Conservation (phyloP, 2,797 vertebrate species). For the Silurus aristotelis region DNA sequence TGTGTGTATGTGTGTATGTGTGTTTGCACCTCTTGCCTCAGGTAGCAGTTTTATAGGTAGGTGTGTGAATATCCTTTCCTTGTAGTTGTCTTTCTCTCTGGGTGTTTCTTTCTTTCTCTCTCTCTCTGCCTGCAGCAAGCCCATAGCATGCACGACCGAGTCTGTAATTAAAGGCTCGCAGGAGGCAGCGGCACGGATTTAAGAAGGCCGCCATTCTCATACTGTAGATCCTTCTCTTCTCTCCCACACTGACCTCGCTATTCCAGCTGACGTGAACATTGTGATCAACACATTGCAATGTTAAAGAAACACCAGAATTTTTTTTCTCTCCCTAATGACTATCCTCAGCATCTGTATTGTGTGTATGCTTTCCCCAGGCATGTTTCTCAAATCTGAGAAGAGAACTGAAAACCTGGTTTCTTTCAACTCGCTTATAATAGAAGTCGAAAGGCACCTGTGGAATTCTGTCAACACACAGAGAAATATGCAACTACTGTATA, state of each 20-base stretch:
- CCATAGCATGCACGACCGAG: constrained; percentile 60
- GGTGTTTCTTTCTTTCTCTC: constrained; percentile 41
- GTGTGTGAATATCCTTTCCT: constrained; percentile 38
- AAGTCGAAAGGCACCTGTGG: neutral
- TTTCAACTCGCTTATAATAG: neutral
- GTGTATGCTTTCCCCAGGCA: neutral
- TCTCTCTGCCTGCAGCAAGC: constrained; percentile 22
- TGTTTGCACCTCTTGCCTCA: constrained; percentile 33
- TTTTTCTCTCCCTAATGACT: neutral
- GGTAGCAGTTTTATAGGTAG: constrained; percentile 42
- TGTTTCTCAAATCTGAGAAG: neutral
- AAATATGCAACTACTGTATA: neutral
- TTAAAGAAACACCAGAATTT: neutral
- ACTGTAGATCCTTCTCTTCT: neutral
- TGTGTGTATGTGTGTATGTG: constrained; percentile 21
- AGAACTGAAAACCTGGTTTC: neutral
- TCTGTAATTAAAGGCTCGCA: constrained; percentile 73
- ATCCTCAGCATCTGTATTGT: neutral
- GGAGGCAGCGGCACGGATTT: constrained; percentile 62
- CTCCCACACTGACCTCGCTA: neutral
- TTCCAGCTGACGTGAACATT: constrained; percentile 4
- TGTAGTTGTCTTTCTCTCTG: constrained; percentile 25
- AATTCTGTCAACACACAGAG: neutral
- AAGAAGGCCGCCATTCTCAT: constrained; percentile 58
- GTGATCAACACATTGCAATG: constrained; percentile 3